phyloP scores from a whole-genome alignment of 2,797 vertebrate species.

The Heteromormyrus szaboi region DNA sequence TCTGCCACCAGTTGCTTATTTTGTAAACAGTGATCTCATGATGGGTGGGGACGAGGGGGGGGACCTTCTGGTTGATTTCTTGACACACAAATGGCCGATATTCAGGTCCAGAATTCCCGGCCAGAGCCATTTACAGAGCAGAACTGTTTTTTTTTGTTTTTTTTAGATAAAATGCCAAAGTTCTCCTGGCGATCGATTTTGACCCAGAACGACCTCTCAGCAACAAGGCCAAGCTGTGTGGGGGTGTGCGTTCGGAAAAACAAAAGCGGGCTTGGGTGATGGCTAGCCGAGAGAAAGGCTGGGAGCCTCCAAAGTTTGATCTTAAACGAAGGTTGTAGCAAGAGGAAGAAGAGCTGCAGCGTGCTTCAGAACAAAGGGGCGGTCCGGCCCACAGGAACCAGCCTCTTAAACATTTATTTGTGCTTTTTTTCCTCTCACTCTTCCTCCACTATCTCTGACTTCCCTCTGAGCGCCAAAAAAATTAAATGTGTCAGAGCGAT shows the following conservation, averaged over 20 bases:
- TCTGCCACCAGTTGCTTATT: background rate
- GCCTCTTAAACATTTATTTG: conserved; percentile 44
- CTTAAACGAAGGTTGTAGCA: conserved; percentile 20
- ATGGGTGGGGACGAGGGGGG: background rate
- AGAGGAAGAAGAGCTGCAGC: conserved; percentile 17
- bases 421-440: conserved; percentile 8
- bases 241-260: background rate
- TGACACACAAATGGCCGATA: background rate
- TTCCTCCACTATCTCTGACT: conserved; percentile 14
- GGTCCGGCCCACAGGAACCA: conserved; percentile 8
- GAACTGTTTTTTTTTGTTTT: background rate
- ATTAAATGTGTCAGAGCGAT: conserved; percentile 45
- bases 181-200: conserved; percentile 2
- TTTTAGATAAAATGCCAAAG: background rate
- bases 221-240: background rate
- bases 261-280: background rate
- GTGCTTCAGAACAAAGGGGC: conserved; percentile 20
- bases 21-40: background rate
- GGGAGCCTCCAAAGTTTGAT: conserved; percentile 16
- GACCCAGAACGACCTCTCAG: background rate
- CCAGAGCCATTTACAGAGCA: background rate
- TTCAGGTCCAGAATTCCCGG: background rate
- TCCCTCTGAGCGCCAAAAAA: conserved; percentile 29
- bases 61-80: background rate
- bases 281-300: background rate